phyloP scores from a whole-genome alignment of 37 sponge, comb jelly and placozoan genomes.

The Mnemiopsis leidyi region DNA sequence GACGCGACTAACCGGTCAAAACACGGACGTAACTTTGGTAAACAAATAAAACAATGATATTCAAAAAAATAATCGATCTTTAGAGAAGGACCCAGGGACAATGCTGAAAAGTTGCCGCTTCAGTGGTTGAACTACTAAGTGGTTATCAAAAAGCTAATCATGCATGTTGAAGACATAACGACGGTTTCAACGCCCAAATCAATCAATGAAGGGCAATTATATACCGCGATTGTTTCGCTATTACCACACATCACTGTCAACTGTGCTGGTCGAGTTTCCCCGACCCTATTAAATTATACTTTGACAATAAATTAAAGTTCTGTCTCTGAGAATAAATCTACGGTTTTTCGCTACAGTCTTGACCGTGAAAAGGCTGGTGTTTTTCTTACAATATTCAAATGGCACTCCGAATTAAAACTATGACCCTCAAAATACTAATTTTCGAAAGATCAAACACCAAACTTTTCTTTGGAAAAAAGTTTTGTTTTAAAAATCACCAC shows the following conservation, averaged over 20 bases:
- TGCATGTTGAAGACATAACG: background rate
- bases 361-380: background rate
- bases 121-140: background rate
- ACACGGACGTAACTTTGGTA: background rate
- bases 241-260: background rate
- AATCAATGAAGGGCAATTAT: too few species aligned
- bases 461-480: background rate
- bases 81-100: background rate
- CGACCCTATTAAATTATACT: too few species aligned
- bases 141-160: background rate
- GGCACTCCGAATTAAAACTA: too few species aligned
- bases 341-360: background rate
- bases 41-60: background rate
- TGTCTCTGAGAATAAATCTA: background rate
- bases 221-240: background rate
- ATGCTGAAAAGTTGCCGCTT: background rate
- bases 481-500: constrained; percentile 22
- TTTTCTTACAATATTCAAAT: background rate
- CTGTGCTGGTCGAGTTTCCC: background rate
- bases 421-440: too few species aligned
- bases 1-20: background rate
- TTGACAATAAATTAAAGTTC: background rate
- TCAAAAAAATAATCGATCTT: background rate
- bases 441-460: background rate
- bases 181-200: too few species aligned